Evolutionary conservation across 2,113 vertebrate species (phyloP).

Genomic region (Ptyas mucosa): DNA sequence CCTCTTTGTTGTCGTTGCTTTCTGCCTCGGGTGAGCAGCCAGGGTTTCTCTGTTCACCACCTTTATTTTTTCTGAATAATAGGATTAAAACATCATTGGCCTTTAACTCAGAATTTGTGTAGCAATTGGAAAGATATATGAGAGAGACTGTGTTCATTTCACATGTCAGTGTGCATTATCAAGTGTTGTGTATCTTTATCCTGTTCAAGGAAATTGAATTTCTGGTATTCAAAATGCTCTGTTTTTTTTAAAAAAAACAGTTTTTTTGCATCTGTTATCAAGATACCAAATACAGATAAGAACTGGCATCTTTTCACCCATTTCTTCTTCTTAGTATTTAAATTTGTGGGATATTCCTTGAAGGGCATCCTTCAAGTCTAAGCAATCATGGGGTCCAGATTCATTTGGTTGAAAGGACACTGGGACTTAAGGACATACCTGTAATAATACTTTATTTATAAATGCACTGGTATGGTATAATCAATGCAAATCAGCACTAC

Average conservation of each 20-base stretch:
- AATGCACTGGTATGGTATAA: background rate
- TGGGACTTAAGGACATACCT: too few relatives aligned
- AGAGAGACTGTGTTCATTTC: background rate
- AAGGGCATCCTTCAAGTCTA: background rate
- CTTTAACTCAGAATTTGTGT: slow-evolving; percentile 31
- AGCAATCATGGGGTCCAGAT: background rate
- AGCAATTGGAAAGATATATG: slow-evolving; percentile 30
- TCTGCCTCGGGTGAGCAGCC: slow-evolving; percentile 38
- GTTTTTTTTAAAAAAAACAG: background rate
- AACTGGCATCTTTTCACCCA: background rate
- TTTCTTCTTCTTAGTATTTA: background rate
- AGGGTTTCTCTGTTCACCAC: background rate
- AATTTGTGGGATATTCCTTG: background rate
- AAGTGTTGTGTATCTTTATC: background rate
- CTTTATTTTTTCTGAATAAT: slow-evolving; percentile 51
- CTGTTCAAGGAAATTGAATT: background rate
- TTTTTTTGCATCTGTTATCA: background rate
- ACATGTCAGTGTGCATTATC: background rate
- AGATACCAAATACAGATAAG: background rate
- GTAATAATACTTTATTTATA: background rate
- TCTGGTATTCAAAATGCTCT: background rate
- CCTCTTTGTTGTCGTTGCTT: background rate
- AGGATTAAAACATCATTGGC: slow-evolving; percentile 62
- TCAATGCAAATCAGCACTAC: background rate
- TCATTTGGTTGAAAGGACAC: background rate